phyloP scores from a whole-genome alignment of 2,797 vertebrate genomes.

The Pantherophis alleghaniensis region DNA sequence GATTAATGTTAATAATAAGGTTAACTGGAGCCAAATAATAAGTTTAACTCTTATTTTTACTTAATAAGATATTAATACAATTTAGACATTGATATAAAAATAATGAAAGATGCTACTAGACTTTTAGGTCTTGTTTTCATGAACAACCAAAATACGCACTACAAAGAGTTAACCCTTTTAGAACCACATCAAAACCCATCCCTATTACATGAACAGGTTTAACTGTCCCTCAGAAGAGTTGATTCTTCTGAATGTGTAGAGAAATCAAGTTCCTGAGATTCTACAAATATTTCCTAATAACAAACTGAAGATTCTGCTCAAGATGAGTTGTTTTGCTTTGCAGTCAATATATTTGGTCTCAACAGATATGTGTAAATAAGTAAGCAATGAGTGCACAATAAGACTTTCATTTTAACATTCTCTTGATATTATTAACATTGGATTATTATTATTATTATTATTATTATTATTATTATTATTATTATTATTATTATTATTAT shows the following conservation, averaged over 20 bases:
- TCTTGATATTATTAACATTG: constrained; percentile 79
- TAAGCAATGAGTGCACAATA: constrained; percentile 77
- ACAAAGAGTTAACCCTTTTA: not conserved
- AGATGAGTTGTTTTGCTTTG: constrained; percentile 49
- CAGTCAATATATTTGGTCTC: constrained; percentile 79
- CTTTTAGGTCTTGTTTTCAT: not conserved
- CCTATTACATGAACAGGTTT: not conserved
- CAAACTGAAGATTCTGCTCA: constrained; percentile 29
- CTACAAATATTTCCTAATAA: constrained; percentile 35
- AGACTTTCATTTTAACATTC: constrained; percentile 81
- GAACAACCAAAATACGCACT: not conserved
- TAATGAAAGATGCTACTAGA: not conserved
- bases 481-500: constrained; percentile 69
- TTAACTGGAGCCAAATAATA: constrained; percentile 21
- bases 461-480: too few relatives aligned
- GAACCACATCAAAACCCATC: not conserved
- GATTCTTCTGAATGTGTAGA: constrained; percentile 40
- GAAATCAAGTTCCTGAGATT: not conserved
- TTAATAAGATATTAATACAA: not conserved
- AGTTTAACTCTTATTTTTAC: not conserved
- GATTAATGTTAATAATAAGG: constrained; percentile 30
- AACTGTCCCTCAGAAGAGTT: not conserved
- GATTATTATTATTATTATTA: too few relatives aligned
- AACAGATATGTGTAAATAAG: constrained; percentile 71
- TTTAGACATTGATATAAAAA: not conserved